A percentile compares a stretch with the other conserved stretches of the same genome.
Conservation (phyloP, 2,888 invertebrate species). For the Taphrorychus bicolor region DNA sequence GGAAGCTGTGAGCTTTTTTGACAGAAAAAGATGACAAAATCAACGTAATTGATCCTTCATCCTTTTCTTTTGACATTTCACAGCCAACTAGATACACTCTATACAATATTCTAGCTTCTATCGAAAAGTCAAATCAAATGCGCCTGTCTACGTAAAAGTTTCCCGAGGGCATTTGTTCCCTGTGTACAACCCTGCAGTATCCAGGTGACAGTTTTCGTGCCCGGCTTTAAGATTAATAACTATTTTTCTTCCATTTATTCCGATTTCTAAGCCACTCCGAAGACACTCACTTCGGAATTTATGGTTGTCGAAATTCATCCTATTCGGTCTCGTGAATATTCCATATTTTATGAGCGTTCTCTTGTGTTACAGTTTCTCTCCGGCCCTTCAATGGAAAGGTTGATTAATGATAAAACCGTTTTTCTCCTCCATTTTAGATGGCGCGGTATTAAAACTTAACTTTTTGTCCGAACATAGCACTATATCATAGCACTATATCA, state of each 20-base stretch:
- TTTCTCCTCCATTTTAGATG: conserved; percentile 14
- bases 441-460: conserved; percentile 10
- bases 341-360: conserved; percentile 17
- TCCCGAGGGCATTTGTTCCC: not conserved
- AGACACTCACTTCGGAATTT: conserved; percentile 6
- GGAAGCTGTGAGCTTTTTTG: no score
- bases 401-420: conserved; percentile 14
- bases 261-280: conserved; percentile 4
- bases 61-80: no score
- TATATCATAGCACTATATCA: conserved; percentile 1
- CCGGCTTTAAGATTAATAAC: conserved; percentile 2
- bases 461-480: not conserved
- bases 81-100: no score
- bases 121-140: no score
- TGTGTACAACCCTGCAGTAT: not conserved
- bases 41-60: no score
- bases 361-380: not conserved
- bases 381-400: conserved; percentile 1
- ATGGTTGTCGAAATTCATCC: conserved; percentile 15
- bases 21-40: no score
- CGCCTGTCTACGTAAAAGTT: not conserved
- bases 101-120: no score
- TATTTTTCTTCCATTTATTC: conserved; percentile 5
- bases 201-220: conserved; percentile 1
- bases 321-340: conserved; percentile 12